phyloP scores from a whole-genome alignment of 2,888 invertebrate species.

The Anthrax anthrax region DNA sequence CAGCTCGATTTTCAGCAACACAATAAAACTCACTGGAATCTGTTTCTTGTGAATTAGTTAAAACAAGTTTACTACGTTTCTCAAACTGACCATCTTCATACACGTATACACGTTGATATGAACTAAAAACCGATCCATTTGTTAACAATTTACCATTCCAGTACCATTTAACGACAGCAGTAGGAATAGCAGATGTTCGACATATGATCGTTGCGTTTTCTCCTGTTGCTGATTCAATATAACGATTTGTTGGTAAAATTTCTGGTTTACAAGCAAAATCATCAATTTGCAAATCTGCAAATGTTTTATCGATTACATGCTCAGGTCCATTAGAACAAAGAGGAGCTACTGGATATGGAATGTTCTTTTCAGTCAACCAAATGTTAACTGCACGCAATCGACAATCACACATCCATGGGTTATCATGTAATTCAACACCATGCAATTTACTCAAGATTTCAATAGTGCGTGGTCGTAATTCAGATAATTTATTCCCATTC shows the following conservation, averaged over 20 bases:
- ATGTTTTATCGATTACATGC: slow-evolving; percentile 53
- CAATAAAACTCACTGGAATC: slow-evolving; percentile 78
- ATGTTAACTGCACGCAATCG: slow-evolving; percentile 64
- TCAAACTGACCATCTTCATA: slow-evolving; percentile 62
- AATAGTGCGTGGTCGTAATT: slow-evolving; percentile 55
- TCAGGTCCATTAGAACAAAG: slow-evolving; percentile 58
- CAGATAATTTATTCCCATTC: slow-evolving; percentile 65
- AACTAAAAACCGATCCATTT: slow-evolving; percentile 65
- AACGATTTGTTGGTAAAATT: slow-evolving; percentile 57
- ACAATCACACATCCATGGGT: slow-evolving; percentile 83
- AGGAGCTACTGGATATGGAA: slow-evolving; percentile 64
- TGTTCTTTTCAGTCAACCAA: slow-evolving; percentile 65
- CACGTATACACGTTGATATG: slow-evolving; percentile 61
- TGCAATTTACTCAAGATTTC: slow-evolving; percentile 59
- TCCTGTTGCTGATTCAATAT: slow-evolving; percentile 64
- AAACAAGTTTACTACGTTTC: slow-evolving; percentile 58
- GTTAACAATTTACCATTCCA: slow-evolving; percentile 66
- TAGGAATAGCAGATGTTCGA: slow-evolving; percentile 64
- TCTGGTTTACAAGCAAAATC: slow-evolving; percentile 80
- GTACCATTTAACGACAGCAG: slow-evolving; percentile 72
- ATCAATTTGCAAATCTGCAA: slow-evolving; percentile 61
- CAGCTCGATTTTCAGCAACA: slow-evolving; percentile 79
- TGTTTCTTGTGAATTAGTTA: slow-evolving; percentile 70
- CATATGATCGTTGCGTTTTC: slow-evolving; percentile 78
- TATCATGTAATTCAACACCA: slow-evolving; percentile 70